phyloP scores from a whole-genome alignment of 2,888 invertebrate genomes.

The Lomographa bimaculata region DNA sequence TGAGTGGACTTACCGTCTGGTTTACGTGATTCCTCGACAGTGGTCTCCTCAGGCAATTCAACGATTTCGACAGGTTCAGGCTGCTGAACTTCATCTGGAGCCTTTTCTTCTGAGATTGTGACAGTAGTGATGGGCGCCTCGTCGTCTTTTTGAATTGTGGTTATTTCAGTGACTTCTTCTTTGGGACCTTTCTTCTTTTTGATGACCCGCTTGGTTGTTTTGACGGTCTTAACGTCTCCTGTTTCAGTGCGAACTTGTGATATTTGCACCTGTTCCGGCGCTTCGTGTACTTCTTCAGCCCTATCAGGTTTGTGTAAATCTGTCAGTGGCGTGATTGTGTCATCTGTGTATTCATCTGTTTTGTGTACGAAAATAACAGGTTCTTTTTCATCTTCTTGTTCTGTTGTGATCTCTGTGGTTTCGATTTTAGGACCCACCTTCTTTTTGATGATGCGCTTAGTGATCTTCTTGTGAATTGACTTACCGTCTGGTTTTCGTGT shows the following conservation, averaged over 20 bases:
- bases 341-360: slow-evolving; percentile 35
- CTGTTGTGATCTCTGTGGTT: slow-evolving; percentile 53
- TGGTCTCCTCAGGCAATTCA: slow-evolving; percentile 28
- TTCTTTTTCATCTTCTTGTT: slow-evolving; percentile 42
- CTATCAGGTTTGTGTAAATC: no score
- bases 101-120: slow-evolving; percentile 2
- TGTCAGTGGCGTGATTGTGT: slow-evolving; percentile 31
- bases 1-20: slow-evolving; percentile 44
- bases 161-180: slow-evolving; percentile 40
- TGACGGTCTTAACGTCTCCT: slow-evolving; percentile 34
- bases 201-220: slow-evolving; percentile 39
- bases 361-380: slow-evolving; percentile 47
- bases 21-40: slow-evolving; percentile 32
- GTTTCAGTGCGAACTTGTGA: slow-evolving; percentile 35
- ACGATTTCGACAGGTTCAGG: slow-evolving; percentile 8
- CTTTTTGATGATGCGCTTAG: slow-evolving; percentile 64
- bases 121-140: slow-evolving; percentile 13
- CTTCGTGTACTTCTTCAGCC: no score
- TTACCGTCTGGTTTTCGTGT: slow-evolving; percentile 33
- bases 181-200: slow-evolving; percentile 45
- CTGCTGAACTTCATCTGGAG: neutral
- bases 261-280: no score
- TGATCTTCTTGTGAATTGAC: slow-evolving; percentile 29
- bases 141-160: slow-evolving; percentile 25
- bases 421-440: slow-evolving; percentile 42